These are phyloP conservation scores for Cyphomyrus plagiostoma DNA, from an alignment of 2,113 vertebrate genomes.

Conservation along the genomic window DNA sequence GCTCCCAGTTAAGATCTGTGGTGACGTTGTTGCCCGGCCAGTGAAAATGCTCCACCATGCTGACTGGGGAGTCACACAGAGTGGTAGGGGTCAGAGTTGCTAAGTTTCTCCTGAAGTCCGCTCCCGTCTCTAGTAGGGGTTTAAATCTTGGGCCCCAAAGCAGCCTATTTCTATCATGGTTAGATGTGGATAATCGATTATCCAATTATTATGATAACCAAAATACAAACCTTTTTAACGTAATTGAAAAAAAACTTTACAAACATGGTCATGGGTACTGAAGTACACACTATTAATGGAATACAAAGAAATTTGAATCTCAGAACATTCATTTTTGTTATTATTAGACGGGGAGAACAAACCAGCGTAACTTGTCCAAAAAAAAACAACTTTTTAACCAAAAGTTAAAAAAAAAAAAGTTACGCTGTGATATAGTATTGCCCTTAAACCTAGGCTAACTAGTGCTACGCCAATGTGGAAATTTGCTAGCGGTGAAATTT, in stretches of 20 bases:
- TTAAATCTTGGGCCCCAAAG: neutral
- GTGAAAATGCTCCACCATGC: too few relatives aligned
- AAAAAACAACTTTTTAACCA: neutral
- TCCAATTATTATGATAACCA: neutral
- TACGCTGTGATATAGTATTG: neutral
- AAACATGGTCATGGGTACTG: neutral
- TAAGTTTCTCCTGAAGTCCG: neutral
- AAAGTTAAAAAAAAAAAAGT: neutral
- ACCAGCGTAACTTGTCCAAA: neutral
- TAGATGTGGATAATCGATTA: neutral
- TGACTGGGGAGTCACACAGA: neutral
- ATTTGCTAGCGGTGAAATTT: neutral
- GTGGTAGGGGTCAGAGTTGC: neutral
- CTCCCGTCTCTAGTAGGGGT: neutral
- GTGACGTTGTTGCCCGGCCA: neutral
- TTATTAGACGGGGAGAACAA: neutral
- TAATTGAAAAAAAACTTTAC: neutral
- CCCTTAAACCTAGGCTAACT: neutral
- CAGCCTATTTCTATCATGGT: neutral
- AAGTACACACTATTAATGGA: neutral
- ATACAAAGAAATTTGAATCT: neutral
- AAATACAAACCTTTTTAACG: neutral
- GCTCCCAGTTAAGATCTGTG: neutral
- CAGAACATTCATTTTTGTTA: neutral
- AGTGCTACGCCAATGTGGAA: neutral